Percentiles rank a stretch among this genome's conserved stretches.
These are phyloP conservation scores for Pristionchus fissidentatus DNA, from an alignment of 2,888 invertebrate species.

Conservation along the genomic window DNA sequence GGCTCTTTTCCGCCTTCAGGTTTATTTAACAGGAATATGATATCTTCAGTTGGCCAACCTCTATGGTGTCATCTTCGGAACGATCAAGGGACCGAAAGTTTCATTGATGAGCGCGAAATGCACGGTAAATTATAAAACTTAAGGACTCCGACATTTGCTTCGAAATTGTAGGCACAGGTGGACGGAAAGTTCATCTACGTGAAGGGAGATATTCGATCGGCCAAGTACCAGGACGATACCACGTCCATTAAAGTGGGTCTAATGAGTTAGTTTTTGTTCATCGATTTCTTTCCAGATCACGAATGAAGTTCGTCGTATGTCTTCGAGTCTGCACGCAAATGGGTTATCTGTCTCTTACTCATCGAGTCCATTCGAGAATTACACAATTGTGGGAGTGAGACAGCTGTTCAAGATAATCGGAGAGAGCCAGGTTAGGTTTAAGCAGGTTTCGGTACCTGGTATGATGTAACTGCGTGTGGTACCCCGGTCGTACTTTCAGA, in stretches of 20 bases:
- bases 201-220: constrained; percentile 50
- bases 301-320: constrained; percentile 15
- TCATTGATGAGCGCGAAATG: constrained; percentile 45
- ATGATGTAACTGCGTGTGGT: no score
- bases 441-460: no score
- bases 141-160: no score
- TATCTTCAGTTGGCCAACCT: constrained; percentile 11
- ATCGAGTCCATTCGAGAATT: constrained; percentile 29
- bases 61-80: constrained; percentile 47
- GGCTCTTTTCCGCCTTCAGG: not conserved
- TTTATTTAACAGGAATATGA: not conserved
- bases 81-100: constrained; percentile 38
- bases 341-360: constrained; percentile 1
- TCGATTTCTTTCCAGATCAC: not conserved
- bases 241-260: not conserved
- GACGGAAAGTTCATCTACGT: constrained; percentile 34
- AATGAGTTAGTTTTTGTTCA: not conserved
- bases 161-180: constrained; percentile 43
- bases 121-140: constrained; percentile 34
- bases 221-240: constrained; percentile 15
- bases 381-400: constrained; percentile 12
- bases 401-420: constrained; percentile 22
- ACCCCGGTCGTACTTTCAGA: no score
- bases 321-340: not conserved
- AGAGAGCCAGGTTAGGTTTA: not conserved